Conservation (phyloP, 2,113 vertebrate genomes). For the Malurus cyaneus region DNA sequence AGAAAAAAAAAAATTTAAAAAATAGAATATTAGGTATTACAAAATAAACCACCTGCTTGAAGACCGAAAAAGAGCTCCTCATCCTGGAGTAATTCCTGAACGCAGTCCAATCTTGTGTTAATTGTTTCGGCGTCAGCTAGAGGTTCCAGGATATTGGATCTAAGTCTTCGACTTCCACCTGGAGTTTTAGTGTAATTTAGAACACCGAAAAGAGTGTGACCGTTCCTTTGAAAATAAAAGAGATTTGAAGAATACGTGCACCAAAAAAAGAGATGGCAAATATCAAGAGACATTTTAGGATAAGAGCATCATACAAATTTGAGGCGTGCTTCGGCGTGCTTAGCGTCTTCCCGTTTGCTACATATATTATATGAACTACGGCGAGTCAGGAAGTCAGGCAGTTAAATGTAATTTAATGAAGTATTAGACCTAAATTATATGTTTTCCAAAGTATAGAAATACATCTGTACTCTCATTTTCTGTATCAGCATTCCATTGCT, state of each 20-base stretch:
- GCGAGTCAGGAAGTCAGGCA: not conserved
- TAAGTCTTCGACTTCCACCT: constrained; percentile 88
- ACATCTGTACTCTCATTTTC: not conserved
- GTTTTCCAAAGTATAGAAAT: not conserved
- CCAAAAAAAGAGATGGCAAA: not conserved
- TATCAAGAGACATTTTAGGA: not conserved
- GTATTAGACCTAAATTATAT: not conserved
- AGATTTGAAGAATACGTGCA: not conserved
- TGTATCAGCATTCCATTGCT: not conserved
- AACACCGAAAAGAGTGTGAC: constrained; percentile 89
- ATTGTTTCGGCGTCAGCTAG: constrained; percentile 87
- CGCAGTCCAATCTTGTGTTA: constrained; percentile 86
- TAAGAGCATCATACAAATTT: not conserved
- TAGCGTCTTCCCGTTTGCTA: not conserved
- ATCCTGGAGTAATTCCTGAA: constrained; percentile 90
- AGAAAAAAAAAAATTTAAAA: not conserved
- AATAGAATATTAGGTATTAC: not conserved
- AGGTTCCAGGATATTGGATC: constrained; percentile 93
- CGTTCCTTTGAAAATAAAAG: constrained; percentile 77
- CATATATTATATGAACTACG: not conserved
- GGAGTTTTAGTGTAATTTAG: constrained; percentile 94
- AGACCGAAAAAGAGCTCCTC: constrained; percentile 93
- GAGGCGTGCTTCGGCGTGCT: not conserved
- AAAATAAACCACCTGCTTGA: constrained; percentile 80
- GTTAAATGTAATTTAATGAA: not conserved